Conservation (phyloP, 2,797 vertebrate species). For the Myoxocephalus aenaeus region DNA sequence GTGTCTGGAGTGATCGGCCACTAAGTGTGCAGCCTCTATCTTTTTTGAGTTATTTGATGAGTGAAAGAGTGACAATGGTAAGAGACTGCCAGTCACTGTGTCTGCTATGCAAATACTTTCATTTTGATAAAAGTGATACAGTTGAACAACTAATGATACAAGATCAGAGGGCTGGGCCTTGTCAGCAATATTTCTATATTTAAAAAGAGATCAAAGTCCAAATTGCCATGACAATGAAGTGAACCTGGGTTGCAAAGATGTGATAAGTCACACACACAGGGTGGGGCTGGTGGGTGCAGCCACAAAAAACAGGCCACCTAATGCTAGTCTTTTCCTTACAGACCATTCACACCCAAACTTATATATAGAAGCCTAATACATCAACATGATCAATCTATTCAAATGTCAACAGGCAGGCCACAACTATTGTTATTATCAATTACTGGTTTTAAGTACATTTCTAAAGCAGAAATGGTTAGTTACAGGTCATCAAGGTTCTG, state of each 20-base stretch:
- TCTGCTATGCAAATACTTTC: not conserved
- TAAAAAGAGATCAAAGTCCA: not conserved
- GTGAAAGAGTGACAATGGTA: not conserved
- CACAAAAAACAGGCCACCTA: not conserved
- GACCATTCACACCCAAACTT: no score
- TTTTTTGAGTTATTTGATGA: not conserved
- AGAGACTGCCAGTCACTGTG: not conserved
- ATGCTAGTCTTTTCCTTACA: no score
- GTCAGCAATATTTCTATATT: not conserved
- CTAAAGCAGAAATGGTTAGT: no score
- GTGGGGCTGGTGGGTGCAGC: conserved; percentile 7
- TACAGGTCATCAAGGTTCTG: no score
- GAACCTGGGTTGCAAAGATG: not conserved
- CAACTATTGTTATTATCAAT: no score
- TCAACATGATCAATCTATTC: no score
- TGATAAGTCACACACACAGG: not conserved
- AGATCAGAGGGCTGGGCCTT: not conserved
- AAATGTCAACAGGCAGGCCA: no score
- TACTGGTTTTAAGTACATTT: no score
- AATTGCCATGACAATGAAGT: not conserved
- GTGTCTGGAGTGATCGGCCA: no score
- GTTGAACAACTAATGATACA: not conserved
- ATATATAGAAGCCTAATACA: no score
- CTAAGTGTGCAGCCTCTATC: not conserved
- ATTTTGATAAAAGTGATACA: not conserved